Conservation (phyloP, 92 coral and sea anemone species). For the Phenganax stokvisi region DNA sequence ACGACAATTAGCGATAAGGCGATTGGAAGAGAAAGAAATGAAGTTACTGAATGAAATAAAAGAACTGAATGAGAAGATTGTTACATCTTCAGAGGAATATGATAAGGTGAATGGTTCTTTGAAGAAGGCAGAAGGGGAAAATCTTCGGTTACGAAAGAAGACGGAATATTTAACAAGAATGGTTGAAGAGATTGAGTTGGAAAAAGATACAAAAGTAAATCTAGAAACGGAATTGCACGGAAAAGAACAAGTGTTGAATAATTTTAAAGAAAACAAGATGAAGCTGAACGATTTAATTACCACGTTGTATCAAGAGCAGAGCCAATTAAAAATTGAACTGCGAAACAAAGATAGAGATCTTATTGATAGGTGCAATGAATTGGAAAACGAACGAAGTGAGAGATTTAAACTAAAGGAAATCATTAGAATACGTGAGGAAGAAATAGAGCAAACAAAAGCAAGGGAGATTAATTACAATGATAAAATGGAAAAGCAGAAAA, state of each 20-base stretch:
- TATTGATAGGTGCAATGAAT: neutral
- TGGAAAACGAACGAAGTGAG: slow-evolving; percentile 22
- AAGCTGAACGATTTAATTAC: slow-evolving; percentile 4
- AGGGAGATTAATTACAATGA: neutral
- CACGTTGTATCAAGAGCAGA: slow-evolving; percentile 23
- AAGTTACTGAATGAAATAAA: slow-evolving; percentile 11
- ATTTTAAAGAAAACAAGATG: slow-evolving; percentile 14
- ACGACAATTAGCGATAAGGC: slow-evolving; percentile 4
- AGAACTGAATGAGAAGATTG: slow-evolving; percentile 13
- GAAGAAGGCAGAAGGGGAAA: slow-evolving; percentile 24
- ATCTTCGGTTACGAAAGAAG: slow-evolving; percentile 16
- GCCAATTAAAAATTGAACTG: neutral
- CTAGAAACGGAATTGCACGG: slow-evolving; percentile 22
- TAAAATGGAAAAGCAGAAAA: neutral
- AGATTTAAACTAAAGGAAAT: slow-evolving; percentile 11
- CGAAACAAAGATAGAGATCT: slow-evolving; percentile 20
- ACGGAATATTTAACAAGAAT: slow-evolving; percentile 5
- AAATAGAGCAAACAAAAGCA: slow-evolving; percentile 3
- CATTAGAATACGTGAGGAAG: slow-evolving; percentile 20
- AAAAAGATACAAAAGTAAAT: neutral
- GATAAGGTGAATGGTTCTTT: neutral
- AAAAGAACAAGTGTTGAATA: slow-evolving; percentile 7
- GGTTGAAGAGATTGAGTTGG: slow-evolving; percentile 23
- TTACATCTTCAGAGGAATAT: neutral
- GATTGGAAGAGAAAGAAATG: slow-evolving; percentile 13